A percentile compares a stretch with the other conserved stretches of the same genome.
Evolutionary conservation across 2,113 vertebrate genomes (phyloP).

Genomic region (Peromyscus californicus): DNA sequence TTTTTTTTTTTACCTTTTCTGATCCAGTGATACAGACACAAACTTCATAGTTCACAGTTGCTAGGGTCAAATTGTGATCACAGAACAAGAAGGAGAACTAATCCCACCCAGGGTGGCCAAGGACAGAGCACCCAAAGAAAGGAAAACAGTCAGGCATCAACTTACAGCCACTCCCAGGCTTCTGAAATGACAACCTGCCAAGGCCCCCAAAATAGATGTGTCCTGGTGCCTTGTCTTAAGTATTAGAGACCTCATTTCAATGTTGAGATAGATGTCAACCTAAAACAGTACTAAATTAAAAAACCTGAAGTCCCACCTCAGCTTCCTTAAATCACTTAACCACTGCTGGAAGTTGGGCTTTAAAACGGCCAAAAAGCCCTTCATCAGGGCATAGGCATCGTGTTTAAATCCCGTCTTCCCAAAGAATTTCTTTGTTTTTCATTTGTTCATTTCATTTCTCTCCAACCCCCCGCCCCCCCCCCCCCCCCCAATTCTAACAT

Average conservation of each 20-base stretch:
- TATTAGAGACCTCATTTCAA: slow-evolving; percentile 42
- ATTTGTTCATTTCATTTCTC: slow-evolving; percentile 8
- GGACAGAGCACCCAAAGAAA: slow-evolving; percentile 63
- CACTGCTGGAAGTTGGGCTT: no score
- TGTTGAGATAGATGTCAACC: neutral
- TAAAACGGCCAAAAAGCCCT: neutral
- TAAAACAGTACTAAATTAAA: slow-evolving; percentile 51
- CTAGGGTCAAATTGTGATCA: slow-evolving; percentile 12
- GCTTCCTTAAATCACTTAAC: neutral
- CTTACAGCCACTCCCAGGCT: slow-evolving; percentile 81
- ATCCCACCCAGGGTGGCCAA: slow-evolving; percentile 30
- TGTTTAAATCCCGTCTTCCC: neutral
- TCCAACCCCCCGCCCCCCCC: neutral
- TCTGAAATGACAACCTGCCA: slow-evolving; percentile 77
- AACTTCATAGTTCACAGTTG: slow-evolving; percentile 27
- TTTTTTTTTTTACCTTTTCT: neutral
- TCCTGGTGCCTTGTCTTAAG: slow-evolving; percentile 60
- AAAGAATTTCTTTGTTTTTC: neutral
- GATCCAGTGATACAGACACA: neutral
- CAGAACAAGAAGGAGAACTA: slow-evolving; percentile 14
- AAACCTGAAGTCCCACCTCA: neutral
- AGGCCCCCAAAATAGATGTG: slow-evolving; percentile 70
- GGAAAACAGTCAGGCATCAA: slow-evolving; percentile 71
- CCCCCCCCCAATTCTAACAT: neutral
- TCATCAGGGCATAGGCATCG: neutral